Base-by-base conservation (phyloP, 2,888 invertebrate genomes). In the Pyrrhia umbra region DNA sequence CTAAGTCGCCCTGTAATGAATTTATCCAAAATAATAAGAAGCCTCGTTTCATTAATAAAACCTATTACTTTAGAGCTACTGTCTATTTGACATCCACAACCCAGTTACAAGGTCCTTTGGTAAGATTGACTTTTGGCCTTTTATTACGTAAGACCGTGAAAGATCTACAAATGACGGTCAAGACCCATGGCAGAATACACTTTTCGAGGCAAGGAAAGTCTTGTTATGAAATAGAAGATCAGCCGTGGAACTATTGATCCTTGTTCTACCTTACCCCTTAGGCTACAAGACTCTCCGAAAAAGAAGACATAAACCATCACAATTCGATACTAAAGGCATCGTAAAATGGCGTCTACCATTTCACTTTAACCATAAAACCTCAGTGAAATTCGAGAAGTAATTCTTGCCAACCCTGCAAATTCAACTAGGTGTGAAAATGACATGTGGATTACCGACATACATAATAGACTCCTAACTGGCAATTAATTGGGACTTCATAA, bases 381-480 rank as follows among this genome's bases (percentile, higher is more conserved):
- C n/a, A n/a, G n/a, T n/a, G n/a, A n/a, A n/a, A n/a, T n/a, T n/a
- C n/a, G n/a, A n/a, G n/a, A 30, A 1, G 1, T 18, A 25, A 13
- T 30, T 21, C 5, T 21, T 45, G 78, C 23, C 87, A 91, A 60
- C 92, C 92, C 92, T 92, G 79, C 21, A 79, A 75, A 74, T 46
- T 68, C 60, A 77, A 85, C 79, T 64, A 92, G 91, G 92, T 92
- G 92, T 90, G 91, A 92, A 92, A 92, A 90, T 90, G 90, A 91
- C 85, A 89, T 89, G 88, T 88, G 78, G 84, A 70, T 64, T 83
- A 79, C 71, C 79, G 77, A 81, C 81, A 74, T 83, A 84, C 79
- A 69, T 84, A 86, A 86, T 85, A 80, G 79, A 84, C 74, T 76
- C 82, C 77, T 85, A 84, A 85, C 77, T 79, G 77, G 82, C 86